Evolutionary conservation across 2,888 invertebrate genomes (phyloP).

Genomic region (Trachelus troglodyta): DNA sequence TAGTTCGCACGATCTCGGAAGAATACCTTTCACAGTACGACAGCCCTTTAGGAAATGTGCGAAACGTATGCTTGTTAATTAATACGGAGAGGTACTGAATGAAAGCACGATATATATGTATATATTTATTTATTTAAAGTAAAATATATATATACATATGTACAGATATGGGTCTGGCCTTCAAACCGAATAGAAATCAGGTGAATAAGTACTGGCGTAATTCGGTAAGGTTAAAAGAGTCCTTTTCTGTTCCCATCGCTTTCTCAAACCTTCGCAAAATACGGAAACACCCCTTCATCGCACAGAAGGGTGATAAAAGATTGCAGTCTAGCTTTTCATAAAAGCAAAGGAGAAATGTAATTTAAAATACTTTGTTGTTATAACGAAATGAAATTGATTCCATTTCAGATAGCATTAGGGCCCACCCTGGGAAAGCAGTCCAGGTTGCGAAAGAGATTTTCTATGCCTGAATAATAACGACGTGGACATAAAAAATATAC

Average conservation of each 20-base stretch:
- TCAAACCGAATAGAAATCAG: too few species aligned
- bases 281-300: neutral
- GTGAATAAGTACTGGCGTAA: too few species aligned
- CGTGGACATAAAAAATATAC: too few species aligned
- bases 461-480: too few species aligned
- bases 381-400: constrained; percentile 11
- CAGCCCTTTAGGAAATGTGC: neutral
- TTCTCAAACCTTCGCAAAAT: too few species aligned
- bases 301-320: neutral
- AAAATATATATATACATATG: neutral
- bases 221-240: too few species aligned
- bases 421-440: too few species aligned
- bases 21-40: constrained; percentile 4
- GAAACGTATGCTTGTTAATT: too few species aligned
- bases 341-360: constrained; percentile 11
- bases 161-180: neutral
- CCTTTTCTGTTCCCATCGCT: too few species aligned
- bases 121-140: neutral
- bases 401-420: neutral
- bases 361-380: constrained; percentile 12
- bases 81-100: too few species aligned
- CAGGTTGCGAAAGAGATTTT: too few species aligned
- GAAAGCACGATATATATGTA: too few species aligned
- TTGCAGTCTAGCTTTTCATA: constrained; percentile 4
- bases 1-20: neutral